Base-by-base conservation (phyloP, 1,140 invertebrate genomes). In the Ctenoplectra terminalis region DNA sequence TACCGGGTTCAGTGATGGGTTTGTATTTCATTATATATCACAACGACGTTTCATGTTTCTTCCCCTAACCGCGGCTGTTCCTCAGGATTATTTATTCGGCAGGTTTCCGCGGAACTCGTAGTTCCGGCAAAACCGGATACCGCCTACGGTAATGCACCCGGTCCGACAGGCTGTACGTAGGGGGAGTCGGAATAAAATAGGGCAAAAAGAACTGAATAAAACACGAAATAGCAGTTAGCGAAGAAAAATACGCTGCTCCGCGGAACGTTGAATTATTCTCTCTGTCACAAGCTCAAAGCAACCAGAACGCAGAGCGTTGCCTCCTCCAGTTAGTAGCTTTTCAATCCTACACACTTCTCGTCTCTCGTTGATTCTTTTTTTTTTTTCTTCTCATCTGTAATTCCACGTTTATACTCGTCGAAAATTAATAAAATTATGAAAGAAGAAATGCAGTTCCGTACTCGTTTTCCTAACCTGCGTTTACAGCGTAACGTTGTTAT, bases 1-100 rank as follows among this genome's bases (percentile, higher is more conserved):
- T 17, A 31, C 37, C 40, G 66, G 29, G 13, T 23, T 52, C 82
- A 37, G 82, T 69, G 81, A 86, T 58, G 71, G 66, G 60, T 76
- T 75, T 69, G 69, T 80, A 86, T 81, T 81, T 87, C 79, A 87
- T 87, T 87, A 87, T 87, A 87, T 67, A 87, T 83, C 74, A 37
- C 66, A 87, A 77, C 56, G 73, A 74, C 70, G 54, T 82, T 79
- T 85, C 52, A 43, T 71, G 74, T 83, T 83, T 75, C 77, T 87
- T 86, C 60, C 76, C 75, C 67, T 71, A 76, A 76, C 74, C 69
- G 70, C 61, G 71, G 66, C 83, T 86, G 88, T 91, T 91, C 89
- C 89, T 88, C 89, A 85, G 87, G 91, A 92, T 92, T 92, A 92
- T 92, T 92, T 92, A 92, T 92, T 92, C 91, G 90, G 82, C 88